Percentiles rank a stretch among this genome's conserved stretches.
Evolutionary conservation across 1,140 invertebrate genomes (phyloP).

Genomic region (Drosophila rhopaloa): DNA sequence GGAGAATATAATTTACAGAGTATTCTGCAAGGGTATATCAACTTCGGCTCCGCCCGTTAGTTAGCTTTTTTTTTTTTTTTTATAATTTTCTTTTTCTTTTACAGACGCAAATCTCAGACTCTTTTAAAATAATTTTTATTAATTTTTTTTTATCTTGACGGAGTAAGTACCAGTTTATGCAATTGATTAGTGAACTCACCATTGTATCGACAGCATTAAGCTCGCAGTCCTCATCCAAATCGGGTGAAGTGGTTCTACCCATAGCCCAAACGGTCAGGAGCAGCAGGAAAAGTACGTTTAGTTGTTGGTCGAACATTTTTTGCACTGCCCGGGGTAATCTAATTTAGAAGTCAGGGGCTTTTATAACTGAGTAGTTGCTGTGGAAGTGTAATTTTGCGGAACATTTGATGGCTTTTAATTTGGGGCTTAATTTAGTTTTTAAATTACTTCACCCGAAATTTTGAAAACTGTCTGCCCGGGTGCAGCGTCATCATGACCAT

Average conservation of each 20-base stretch:
- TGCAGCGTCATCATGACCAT: constrained; percentile 28
- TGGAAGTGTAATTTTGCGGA: constrained; percentile 60
- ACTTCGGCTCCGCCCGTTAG: too few relatives aligned
- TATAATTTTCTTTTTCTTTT: too few relatives aligned
- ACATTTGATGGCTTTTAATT: constrained; percentile 68
- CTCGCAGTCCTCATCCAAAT: constrained; percentile 61
- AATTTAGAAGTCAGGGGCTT: constrained; percentile 4
- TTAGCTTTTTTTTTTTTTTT: too few relatives aligned
- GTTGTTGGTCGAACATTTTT: constrained; percentile 22
- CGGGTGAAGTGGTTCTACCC: constrained; percentile 24
- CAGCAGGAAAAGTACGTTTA: constrained; percentile 9
- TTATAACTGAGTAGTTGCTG: constrained; percentile 35
- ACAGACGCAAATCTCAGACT: too few relatives aligned
- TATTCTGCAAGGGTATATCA: too few relatives aligned
- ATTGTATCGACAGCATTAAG: constrained; percentile 55
- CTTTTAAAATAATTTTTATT: too few relatives aligned
- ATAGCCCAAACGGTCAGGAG: background rate
- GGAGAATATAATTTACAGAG: too few relatives aligned
- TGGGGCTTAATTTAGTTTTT: constrained; percentile 63
- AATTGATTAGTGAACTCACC: constrained; percentile 21
- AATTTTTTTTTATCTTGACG: too few relatives aligned
- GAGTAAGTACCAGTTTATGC: too few relatives aligned
- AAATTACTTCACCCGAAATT: constrained; percentile 49
- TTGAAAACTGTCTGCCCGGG: constrained; percentile 1
- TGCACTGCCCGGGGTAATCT: background rate